Base-by-base conservation (phyloP, 2,888 invertebrate species). In the Hirtodrosophila alboralis region DNA sequence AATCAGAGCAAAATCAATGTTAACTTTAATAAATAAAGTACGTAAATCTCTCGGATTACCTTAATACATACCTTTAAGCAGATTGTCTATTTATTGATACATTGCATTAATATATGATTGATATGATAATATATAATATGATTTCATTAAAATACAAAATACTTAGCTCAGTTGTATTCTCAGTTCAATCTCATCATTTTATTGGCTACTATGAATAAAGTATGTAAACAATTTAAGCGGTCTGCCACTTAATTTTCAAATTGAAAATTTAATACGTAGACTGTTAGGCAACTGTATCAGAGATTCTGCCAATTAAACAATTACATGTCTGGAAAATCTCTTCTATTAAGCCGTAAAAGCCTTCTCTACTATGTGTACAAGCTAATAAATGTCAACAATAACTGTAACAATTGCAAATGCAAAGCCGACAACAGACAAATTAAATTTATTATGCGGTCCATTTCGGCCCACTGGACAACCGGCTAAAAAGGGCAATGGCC, bases 201-300 rank as follows among this genome's bases (percentile, higher is more conserved):
- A 52, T 65, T 13, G 4, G 21, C 33, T 44, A 58, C 63, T 57
- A 56, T 64, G 52, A 57, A 61, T 60, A 61, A 61, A 72, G 58
- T 59, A 81, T 59, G 36, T 49, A 49, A 64, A 54, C 51, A 65
- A 56, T 63, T 78, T 53, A 41, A 47, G 40, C 38, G 54, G 54
- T 40, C 5, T 8, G 23, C 31, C 30, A 65, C 14, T 48, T 53
- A 70, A 62, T 74, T 81, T 48, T 40, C 51, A 58, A 60, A 77
- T 62, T 70, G 54, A 53, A 70, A 84, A 60, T 59, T 63, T 64
- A 64, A 75, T 74, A 75, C 64, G 40, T 61, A 18, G 30, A 48
- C 33, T 27, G 33, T 10, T 16, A 14, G 27, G n/a, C 13, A 54
- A 51, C 33, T 34, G 26, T 16, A 51, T 18, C 36, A 37, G 37